phyloP scores from a whole-genome alignment of 2,888 invertebrate genomes.

The Lithodes maja region DNA sequence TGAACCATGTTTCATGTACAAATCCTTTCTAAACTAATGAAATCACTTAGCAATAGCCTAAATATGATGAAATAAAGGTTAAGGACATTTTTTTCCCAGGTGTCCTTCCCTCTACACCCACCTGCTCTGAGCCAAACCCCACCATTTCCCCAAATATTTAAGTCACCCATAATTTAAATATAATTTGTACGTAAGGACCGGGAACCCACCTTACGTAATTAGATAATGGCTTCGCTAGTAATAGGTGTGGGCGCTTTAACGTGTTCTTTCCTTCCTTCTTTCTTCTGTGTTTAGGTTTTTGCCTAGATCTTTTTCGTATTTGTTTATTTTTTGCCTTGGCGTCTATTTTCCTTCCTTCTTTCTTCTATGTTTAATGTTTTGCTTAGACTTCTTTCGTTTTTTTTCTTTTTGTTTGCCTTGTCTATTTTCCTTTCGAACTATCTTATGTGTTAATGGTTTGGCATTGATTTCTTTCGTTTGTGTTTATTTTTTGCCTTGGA shows the following conservation, averaged over 20 bases:
- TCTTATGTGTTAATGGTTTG: no score
- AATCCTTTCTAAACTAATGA: no score
- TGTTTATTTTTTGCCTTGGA: no score
- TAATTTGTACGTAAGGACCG: conserved; percentile 32
- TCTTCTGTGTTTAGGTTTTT: neutral
- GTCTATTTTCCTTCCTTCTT: neutral
- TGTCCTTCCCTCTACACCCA: neutral
- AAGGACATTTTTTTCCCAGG: no score
- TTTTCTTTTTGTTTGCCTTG: no score
- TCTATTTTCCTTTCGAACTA: no score
- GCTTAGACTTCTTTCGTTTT: no score
- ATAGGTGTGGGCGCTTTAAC: conserved; percentile 31
- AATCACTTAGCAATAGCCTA: no score
- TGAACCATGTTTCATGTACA: no score
- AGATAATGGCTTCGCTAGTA: conserved; percentile 40
- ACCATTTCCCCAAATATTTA: conserved; percentile 7
- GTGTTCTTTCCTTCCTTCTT: neutral
- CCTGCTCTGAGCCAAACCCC: neutral
- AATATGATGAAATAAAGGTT: no score
- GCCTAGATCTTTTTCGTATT: neutral
- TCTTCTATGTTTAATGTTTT: neutral
- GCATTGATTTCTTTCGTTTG: no score
- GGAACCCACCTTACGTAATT: conserved; percentile 42
- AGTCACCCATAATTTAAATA: conserved; percentile 48
- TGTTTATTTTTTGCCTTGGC: no score